Conservation (phyloP, 2,888 invertebrate species). For the Ptychoptera albimana region DNA sequence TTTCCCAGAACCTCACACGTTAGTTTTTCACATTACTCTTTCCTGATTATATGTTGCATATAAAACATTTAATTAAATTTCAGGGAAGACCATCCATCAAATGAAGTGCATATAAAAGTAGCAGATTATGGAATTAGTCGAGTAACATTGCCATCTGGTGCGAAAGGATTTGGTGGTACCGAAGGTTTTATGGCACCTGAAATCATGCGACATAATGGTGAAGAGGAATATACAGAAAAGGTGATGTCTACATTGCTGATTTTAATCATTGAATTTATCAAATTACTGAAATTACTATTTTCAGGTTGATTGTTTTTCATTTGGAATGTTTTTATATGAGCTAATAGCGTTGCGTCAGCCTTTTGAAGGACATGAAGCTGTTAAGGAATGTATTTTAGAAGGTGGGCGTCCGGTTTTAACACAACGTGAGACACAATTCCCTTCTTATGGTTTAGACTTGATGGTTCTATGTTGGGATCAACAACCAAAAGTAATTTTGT, state of each 20-base stretch:
- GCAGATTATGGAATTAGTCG: constrained; percentile 95
- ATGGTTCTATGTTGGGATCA: constrained; percentile 97
- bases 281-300: too few relatives aligned
- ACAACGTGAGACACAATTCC: constrained; percentile 66
- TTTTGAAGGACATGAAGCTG: constrained; percentile 91
- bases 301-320: constrained; percentile 94
- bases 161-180: constrained; percentile 96
- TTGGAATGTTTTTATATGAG: constrained; percentile 97
- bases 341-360: constrained; percentile 83
- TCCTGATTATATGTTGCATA: not conserved
- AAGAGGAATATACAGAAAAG: constrained; percentile 97
- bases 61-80: constrained; percentile 23
- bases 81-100: constrained; percentile 43
- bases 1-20: constrained; percentile 56
- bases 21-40: constrained; percentile 13
- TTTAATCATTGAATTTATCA: constrained; percentile 2
- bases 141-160: constrained; percentile 73
- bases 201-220: constrained; percentile 95
- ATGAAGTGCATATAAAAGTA: constrained; percentile 72
- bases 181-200: constrained; percentile 99
- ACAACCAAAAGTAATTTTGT: constrained; percentile 38
- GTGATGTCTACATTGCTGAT: constrained; percentile 25
- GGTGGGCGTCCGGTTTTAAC: constrained; percentile 84
- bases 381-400: constrained; percentile 91
- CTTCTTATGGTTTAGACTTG: constrained; percentile 76